These are phyloP conservation scores for Caradrina clavipalpis DNA, from an alignment of 2,888 invertebrate species.

Conservation along the genomic window DNA sequence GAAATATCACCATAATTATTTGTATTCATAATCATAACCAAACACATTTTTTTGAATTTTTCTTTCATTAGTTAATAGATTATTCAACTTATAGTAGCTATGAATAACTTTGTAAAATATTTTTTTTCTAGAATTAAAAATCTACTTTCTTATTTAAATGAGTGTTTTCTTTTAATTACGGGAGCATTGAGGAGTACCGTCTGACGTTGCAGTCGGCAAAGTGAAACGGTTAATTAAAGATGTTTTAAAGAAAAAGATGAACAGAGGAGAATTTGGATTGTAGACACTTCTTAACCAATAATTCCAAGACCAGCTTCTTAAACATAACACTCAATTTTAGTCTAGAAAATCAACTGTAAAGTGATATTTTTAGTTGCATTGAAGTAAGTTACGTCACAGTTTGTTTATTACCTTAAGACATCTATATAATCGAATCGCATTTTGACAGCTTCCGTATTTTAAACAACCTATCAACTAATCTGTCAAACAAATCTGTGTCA, in stretches of 20 bases:
- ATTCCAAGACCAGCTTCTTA: no score
- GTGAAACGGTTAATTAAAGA: neutral
- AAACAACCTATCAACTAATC: no score
- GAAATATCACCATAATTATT: neutral
- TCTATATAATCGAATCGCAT: no score
- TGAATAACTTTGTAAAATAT: conserved; percentile 66
- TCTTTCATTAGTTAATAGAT: conserved; percentile 38
- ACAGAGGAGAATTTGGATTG: neutral
- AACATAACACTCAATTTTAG: no score
- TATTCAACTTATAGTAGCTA: conserved; percentile 52
- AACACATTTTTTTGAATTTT: conserved; percentile 20
- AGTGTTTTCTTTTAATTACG: conserved; percentile 50
- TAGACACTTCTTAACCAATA: no score
- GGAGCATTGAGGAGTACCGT: neutral
- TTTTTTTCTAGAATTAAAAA: conserved; percentile 65
- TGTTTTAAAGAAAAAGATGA: conserved; percentile 17
- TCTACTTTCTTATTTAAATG: conserved; percentile 48
- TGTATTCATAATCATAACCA: conserved; percentile 11
- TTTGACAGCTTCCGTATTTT: no score
- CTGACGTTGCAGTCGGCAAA: neutral
- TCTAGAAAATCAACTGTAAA: no score
- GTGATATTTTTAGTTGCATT: no score
- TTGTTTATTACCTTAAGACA: no score
- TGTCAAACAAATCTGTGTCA: no score
- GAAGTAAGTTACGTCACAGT: no score